phyloP scores from a whole-genome alignment of 2,113 vertebrate genomes.

The Chrysemys picta region DNA sequence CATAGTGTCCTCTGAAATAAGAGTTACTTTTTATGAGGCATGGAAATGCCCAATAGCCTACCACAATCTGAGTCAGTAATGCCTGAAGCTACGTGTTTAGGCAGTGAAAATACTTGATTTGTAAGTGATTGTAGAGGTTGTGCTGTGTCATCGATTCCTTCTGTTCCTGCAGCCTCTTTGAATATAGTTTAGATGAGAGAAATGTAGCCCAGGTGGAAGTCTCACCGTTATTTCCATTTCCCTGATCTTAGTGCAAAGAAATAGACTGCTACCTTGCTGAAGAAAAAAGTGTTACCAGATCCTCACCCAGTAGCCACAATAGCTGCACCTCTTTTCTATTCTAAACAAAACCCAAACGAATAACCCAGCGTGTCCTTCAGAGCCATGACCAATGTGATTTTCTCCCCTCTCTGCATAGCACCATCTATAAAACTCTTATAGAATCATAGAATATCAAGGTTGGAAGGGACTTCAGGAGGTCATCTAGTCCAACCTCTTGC shows the following conservation, averaged over 20 bases:
- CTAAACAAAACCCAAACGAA: not conserved
- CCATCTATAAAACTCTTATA: not conserved
- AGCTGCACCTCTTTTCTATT: not conserved
- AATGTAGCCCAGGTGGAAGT: not conserved
- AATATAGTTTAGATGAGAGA: not conserved
- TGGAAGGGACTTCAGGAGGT: too few relatives aligned
- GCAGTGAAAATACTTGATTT: conserved; percentile 15
- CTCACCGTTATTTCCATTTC: not conserved
- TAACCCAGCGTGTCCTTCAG: not conserved
- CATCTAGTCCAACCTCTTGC: too few relatives aligned
- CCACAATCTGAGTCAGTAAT: not conserved
- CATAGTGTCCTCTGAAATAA: not conserved
- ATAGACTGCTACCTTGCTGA: not conserved
- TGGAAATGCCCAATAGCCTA: not conserved
- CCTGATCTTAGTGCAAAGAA: not conserved
- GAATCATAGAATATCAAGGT: too few relatives aligned
- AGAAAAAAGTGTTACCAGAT: not conserved
- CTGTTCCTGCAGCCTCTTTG: conserved; percentile 11
- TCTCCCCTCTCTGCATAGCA: not conserved
- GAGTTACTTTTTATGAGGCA: accelerated
- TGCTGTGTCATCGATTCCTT: not conserved
- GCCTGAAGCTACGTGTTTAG: conserved; percentile 8
- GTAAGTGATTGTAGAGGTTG: not conserved
- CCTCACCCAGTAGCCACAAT: not conserved
- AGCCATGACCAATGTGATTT: not conserved